Base-by-base conservation (phyloP, 2,797 vertebrate species). In the Euphonia xanthogaster region DNA sequence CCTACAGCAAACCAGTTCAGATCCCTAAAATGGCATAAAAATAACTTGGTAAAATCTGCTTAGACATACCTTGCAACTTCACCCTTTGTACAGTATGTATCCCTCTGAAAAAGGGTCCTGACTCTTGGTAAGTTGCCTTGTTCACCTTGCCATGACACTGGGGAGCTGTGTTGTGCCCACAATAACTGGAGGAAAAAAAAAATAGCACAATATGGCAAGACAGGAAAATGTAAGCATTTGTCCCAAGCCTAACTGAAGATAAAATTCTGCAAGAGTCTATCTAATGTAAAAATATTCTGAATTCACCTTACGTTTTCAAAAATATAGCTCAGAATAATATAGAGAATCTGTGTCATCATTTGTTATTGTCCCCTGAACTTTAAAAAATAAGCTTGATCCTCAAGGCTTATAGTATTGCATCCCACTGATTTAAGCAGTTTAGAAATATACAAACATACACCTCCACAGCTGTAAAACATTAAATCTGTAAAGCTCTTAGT, bases 401-500 rank as follows among this genome's bases (percentile, higher is more conserved):
- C 45, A 60, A 42, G 80, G 80, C 74, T 95, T 76, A 92, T 21
- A 76, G 76, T 54, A 82, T 77, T 82, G 42, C 62, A 75, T 91
- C 63, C 57, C 58, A 68, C 83, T 73, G 86, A 67, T 79, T 87
- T 74, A 82, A 92, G 84, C 61, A 74, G 84, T 96, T 93, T 84
- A 75, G 67, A 93, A 84, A 88, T 87, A 87, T 2, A 73, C 71
- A 79, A 53, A 75, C 55, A 72, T 71, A 51, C 31, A 76, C 48
- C 60, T 89, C 37, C 44, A 67, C 21, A 89, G 80, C 65, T 83
- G 54, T 81, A 88, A 91, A 90, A 82, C 72, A 70, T 86, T 92
- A 92, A 96, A 87, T 22, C 40, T 70, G n/a, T 86, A 78, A 93
- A 61, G 65, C 90, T 92, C 70, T 92, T 79, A 86, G 17, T 54